These are phyloP conservation scores for Leptobrachium leishanense DNA, from an alignment of 2,113 vertebrate genomes.

Conservation along the genomic window DNA sequence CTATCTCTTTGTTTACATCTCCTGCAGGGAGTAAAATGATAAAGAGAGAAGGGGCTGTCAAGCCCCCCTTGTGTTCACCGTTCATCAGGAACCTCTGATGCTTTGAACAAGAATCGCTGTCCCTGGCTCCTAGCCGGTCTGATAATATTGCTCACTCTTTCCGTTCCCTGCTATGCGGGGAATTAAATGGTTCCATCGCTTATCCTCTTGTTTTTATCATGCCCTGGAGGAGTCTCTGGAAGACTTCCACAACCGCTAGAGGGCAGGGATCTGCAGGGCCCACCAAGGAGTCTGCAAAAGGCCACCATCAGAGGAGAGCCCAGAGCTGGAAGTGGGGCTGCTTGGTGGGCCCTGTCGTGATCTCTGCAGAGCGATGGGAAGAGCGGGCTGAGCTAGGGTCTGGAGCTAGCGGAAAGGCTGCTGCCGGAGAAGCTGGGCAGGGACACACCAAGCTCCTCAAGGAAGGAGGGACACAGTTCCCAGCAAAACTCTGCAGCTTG, in stretches of 20 bases:
- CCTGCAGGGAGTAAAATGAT: too few species aligned
- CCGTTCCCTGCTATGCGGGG: too few species aligned
- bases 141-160: neutral
- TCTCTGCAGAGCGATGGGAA: neutral
- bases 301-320: slow-evolving; percentile 38
- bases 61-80: too few species aligned
- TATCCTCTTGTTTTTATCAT: slow-evolving; percentile 14
- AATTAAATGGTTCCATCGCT: too few species aligned
- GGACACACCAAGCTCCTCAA: slow-evolving; percentile 37
- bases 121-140: neutral
- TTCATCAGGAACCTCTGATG: too few species aligned
- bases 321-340: slow-evolving; percentile 46
- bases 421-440: slow-evolving; percentile 65
- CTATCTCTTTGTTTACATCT: too few species aligned
- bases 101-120: neutral
- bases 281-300: slow-evolving; percentile 45
- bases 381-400: slow-evolving; percentile 53
- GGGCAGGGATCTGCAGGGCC: slow-evolving; percentile 57
- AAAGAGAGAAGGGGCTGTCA: too few species aligned
- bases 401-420: slow-evolving; percentile 64
- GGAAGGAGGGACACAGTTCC: slow-evolving; percentile 27
- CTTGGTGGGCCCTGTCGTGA: slow-evolving; percentile 35
- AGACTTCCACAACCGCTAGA: slow-evolving; percentile 63
- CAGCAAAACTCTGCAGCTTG: neutral
- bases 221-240: slow-evolving; percentile 52